Base-by-base conservation (phyloP, 2,113 vertebrate species). In the Zapus hudsonius region DNA sequence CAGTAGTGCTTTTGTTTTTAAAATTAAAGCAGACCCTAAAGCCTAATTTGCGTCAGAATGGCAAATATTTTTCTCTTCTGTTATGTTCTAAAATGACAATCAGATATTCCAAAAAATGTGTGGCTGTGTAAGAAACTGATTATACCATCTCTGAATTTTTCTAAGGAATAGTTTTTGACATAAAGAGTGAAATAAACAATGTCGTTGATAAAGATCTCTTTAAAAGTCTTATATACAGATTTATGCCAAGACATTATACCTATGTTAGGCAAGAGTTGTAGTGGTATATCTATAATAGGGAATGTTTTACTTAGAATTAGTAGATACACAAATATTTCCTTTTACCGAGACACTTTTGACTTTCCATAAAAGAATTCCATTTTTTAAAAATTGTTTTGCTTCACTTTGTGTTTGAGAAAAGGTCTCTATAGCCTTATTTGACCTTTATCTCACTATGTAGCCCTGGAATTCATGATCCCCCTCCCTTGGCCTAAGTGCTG, bases 1-100 rank as follows among this genome's bases (percentile, higher is more conserved):
- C 97, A 98, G 96, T 96, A 93, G 63, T 96, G 70, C 96, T 98
- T 97, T 98, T 98, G 96, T 97, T 97, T 97, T 97, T 96, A 72
- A 96, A 72, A 70, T 95, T 97, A 97, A 92, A 97, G 86, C 94
- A 97, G 92, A 96, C 84, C 70, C 91, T 97, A 79, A 93, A 90
- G 96, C 75, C 90, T 89, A 84, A 83, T 97, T 96, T 95, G 67
- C 59, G 12, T 89, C 67, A 96, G 89, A 93, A 97, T 82, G 85
- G 63, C 1, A 1, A 92, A 89, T 90, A 93, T 70, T 95, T 98
- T 96, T 97, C 82, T 95, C 96, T 95, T 94, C 44, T 85, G 0
- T 96, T 97, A 92, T 92, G 44, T 2, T 95, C 80, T 87, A 94
- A 55, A 55, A 59, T 95, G 94, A 86, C 44, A 93, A 96, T 97